Conservation (phyloP, 2,113 vertebrate genomes). For the Cyanistes caeruleus region DNA sequence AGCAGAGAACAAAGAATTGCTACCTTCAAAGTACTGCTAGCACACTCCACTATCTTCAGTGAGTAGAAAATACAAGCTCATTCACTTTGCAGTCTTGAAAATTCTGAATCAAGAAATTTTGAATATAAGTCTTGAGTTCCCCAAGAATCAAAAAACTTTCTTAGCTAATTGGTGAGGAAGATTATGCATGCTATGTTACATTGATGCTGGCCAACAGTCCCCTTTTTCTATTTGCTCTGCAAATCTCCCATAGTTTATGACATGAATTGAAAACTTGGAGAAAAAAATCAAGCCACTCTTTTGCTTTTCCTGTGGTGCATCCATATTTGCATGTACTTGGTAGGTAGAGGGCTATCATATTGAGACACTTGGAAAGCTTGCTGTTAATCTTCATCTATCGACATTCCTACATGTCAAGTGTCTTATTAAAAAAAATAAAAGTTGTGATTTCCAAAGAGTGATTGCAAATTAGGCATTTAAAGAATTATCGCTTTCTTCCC, state of each 20-base stretch:
- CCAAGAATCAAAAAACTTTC: neutral
- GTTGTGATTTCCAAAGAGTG: neutral
- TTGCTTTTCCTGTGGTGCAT: neutral
- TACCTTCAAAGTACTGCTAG: neutral
- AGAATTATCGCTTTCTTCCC: neutral
- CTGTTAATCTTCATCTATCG: neutral
- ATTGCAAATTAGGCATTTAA: neutral
- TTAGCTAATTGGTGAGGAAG: neutral
- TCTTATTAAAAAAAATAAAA: neutral
- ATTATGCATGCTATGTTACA: neutral
- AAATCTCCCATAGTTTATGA: neutral
- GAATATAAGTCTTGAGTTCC: neutral
- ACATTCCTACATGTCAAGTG: neutral
- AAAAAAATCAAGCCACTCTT: neutral
- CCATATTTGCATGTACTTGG: neutral
- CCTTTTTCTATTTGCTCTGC: neutral
- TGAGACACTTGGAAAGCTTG: neutral
- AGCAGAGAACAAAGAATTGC: neutral
- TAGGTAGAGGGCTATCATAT: neutral
- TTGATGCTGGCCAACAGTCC: neutral
- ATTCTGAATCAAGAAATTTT: neutral
- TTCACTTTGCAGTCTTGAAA: neutral
- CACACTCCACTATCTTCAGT: neutral
- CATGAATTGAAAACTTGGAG: neutral
- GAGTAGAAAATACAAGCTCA: neutral